Evolutionary conservation across 1,140 invertebrate genomes (phyloP), one percentile per base, ranked within the genome.

Genomic region (Zophobas morio): DNA sequence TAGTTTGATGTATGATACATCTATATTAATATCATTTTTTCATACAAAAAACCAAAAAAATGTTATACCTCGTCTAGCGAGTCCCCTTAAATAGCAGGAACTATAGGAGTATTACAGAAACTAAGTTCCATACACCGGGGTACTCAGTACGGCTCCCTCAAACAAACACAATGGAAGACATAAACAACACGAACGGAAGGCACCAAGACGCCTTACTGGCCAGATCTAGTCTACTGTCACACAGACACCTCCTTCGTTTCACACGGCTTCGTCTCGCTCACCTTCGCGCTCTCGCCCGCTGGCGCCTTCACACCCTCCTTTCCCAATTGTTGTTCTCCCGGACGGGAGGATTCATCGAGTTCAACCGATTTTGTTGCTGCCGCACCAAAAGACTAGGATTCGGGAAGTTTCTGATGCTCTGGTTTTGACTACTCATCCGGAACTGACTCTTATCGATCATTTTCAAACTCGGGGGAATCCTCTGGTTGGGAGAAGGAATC

Each of bases 401-500:
- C n/a, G 84, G 84, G 37, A 86, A 86, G 63, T 83, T 86, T 40
- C 85, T 74, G n/a, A 85, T 84, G 66, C 78, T 83, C 47, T 85
- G 84, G 63, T 85, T 85, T 49, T 83, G 84, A 74, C 82, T 83
- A 0, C 84, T 66, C 1, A 81, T 70, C n/a, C 82, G 70, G 47
- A 84, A 84, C 54, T 80, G 77, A 6, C 20, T 39, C 75, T 86
- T 86, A 35, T 76, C 81, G n/a, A 86, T 85, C 36, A 86, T 40
- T 57, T 86, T 85, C 3, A 84, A 57, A 60, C 81, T 83, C 1
- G 81, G 78, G 2, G 66, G 33, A 36, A 66, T 57, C 53, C 36
- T 46, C 20, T 54, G 56, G 6, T 54, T 49, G 20, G 40, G 47
- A 6, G 37, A 56, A 0, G 81, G 81, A 1, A 81, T 78, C 75